Evolutionary conservation across 2,113 vertebrate species (phyloP).

Genomic region (Lipophrys pholis): DNA sequence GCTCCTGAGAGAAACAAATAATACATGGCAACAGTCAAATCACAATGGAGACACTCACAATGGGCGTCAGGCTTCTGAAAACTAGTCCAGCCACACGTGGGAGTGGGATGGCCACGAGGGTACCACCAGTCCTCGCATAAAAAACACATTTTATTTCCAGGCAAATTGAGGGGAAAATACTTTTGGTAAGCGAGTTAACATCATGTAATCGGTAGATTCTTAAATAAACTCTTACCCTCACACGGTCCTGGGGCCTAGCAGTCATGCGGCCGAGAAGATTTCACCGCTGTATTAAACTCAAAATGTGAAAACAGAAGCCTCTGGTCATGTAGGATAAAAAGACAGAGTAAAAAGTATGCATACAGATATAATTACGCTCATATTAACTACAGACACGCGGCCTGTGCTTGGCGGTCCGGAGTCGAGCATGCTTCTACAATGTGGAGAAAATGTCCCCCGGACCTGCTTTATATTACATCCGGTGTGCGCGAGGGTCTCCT

Average conservation of each 20-base stretch:
- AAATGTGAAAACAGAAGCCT: too few species aligned
- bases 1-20: too few species aligned
- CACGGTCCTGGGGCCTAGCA: too few species aligned
- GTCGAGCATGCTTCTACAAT: background rate
- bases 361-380: accelerated
- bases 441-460: constrained; percentile 52
- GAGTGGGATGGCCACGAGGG: background rate
- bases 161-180: background rate
- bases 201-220: too few species aligned
- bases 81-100: too few species aligned
- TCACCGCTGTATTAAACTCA: too few species aligned
- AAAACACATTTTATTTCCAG: background rate
- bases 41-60: constrained; percentile 5
- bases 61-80: too few species aligned
- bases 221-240: background rate
- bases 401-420: too few species aligned
- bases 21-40: too few species aligned
- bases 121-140: background rate
- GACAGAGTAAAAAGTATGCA: background rate
- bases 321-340: background rate
- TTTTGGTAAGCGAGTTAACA: background rate
- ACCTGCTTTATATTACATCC: constrained; percentile 65
- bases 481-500: background rate
- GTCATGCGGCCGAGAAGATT: too few species aligned
- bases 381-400: accelerated